Conservation (phyloP, 2,888 invertebrate genomes). For the Spisula subtruncata region DNA sequence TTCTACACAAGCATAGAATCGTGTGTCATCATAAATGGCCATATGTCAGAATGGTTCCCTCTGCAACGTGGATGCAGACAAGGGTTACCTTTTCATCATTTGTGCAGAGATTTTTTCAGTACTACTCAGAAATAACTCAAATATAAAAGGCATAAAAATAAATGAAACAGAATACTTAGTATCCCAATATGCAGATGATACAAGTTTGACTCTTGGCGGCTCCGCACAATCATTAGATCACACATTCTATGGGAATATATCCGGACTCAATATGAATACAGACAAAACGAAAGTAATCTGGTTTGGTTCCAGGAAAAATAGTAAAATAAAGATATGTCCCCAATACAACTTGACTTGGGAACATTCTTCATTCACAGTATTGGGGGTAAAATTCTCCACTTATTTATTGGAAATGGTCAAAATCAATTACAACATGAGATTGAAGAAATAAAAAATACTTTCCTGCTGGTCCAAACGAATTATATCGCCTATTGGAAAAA, state of each 20-base stretch:
- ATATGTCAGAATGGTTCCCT: constrained; percentile 30
- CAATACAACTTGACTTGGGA: too few relatives aligned
- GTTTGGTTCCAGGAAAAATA: constrained; percentile 34
- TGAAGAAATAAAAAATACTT: not conserved
- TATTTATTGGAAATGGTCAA: not conserved
- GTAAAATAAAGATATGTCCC: not conserved
- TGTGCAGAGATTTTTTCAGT: constrained; percentile 28
- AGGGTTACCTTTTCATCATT: constrained; percentile 33
- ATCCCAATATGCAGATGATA: constrained; percentile 44
- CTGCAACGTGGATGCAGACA: constrained; percentile 39
- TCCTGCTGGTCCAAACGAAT: not conserved
- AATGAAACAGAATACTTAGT: constrained; percentile 7
- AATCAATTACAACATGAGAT: not conserved
- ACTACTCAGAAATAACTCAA: constrained; percentile 17
- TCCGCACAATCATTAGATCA: not conserved
- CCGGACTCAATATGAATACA: too few relatives aligned
- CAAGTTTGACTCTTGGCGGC: constrained; percentile 8
- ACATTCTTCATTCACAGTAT: too few relatives aligned
- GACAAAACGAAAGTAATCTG: too few relatives aligned
- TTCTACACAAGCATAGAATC: constrained; percentile 40
- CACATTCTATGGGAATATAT: constrained; percentile 29
- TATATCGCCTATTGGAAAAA: too few relatives aligned
- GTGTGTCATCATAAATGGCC: constrained; percentile 40
- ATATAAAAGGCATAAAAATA: constrained; percentile 27
- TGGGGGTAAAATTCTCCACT: too few relatives aligned